Base-by-base conservation (phyloP, 53 echinoderm and acorn worm genomes). In the Patiria pectinifera region DNA sequence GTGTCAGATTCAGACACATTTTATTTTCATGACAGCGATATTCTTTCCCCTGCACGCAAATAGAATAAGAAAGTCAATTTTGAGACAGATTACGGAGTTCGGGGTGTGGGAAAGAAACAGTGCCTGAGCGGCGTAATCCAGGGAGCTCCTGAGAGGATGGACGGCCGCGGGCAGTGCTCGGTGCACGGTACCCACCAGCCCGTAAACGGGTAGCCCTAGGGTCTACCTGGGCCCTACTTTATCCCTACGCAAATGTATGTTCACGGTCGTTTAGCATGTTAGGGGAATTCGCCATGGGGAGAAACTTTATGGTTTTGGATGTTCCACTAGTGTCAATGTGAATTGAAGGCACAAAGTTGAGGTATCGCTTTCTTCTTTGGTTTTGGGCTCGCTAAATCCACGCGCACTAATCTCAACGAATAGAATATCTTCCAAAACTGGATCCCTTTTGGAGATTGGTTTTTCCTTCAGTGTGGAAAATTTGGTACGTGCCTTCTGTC, bases 241-340 rank as follows among this genome's bases (percentile, higher is more conserved):
- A 90, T 90, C 81, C 90, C 63, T 62, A 81, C 90, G 47, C 80
- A 81, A 80, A 90, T 81, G 90, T 90, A 80, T 90, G 90, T 81
- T 81, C 90, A 90, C 81, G 81, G 79, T 90, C 90, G 69, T 90
- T 90, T 90, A 81, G 90, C 81, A 80, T 80, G 87, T 59, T 78
- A 22, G 63, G 69, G 69, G 90, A 90, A 80, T 63, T 62, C 69
- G 80, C 80, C 11, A 78, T 3, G 6, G 12, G 18, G 82, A 58
- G 63, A 81, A 90, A 80, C 59, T 79, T 79, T 79, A 18, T 44
- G 14, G 80, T 13, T 66, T 43, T 4, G 13, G 45, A 9, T 22
- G 45, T 79, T 44, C 47, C 80, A 46, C 80, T 74, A 16, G 74
- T 8, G 18, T 74, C 74, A 3, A n/a, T 74, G 74, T 74, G 24